Evolutionary conservation across 2,797 vertebrate genomes (phyloP).

Genomic region (Neosilurus hyrtlii): DNA sequence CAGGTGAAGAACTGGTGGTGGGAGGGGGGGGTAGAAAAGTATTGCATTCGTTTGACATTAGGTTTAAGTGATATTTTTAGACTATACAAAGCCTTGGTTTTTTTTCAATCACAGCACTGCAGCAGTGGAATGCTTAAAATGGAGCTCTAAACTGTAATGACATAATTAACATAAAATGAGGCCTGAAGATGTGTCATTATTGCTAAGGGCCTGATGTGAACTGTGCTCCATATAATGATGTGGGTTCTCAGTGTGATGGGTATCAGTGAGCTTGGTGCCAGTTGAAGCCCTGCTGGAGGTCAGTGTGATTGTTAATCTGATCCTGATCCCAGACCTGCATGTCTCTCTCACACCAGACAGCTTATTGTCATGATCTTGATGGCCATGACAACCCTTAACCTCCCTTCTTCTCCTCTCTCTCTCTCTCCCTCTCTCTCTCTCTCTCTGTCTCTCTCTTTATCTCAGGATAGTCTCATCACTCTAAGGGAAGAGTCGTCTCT

Average conservation of each 20-base stretch:
- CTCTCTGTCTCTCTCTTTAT: slow-evolving; percentile 60
- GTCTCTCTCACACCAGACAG: slow-evolving; percentile 62
- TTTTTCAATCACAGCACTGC: slow-evolving; percentile 1
- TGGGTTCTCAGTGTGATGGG: slow-evolving; percentile 46
- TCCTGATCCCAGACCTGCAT: slow-evolving; percentile 65
- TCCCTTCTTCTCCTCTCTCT: slow-evolving; percentile 58
- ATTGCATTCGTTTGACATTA: slow-evolving; percentile 13
- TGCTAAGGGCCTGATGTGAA: slow-evolving; percentile 45
- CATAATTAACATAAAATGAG: slow-evolving; percentile 53
- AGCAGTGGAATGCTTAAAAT: slow-evolving; percentile 23
- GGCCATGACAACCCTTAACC: slow-evolving; percentile 74
- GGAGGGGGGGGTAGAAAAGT: not conserved
- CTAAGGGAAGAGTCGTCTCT: slow-evolving; percentile 69
- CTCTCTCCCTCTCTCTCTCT: slow-evolving; percentile 48
- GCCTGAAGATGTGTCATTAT: slow-evolving; percentile 37
- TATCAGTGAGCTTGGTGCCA: slow-evolving; percentile 50
- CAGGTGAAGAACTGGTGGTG: slow-evolving; percentile 6
- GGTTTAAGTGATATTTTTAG: slow-evolving; percentile 27
- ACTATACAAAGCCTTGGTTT: slow-evolving; percentile 7
- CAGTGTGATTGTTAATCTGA: slow-evolving; percentile 61
- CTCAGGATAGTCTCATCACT: slow-evolving; percentile 82
- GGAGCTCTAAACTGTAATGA: slow-evolving; percentile 29
- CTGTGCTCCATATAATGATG: slow-evolving; percentile 50
- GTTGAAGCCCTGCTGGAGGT: slow-evolving; percentile 54
- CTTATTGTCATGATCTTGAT: slow-evolving; percentile 68